These are phyloP conservation scores for Cydia splendana DNA, from an alignment of 1,140 invertebrate species.

Conservation along the genomic window DNA sequence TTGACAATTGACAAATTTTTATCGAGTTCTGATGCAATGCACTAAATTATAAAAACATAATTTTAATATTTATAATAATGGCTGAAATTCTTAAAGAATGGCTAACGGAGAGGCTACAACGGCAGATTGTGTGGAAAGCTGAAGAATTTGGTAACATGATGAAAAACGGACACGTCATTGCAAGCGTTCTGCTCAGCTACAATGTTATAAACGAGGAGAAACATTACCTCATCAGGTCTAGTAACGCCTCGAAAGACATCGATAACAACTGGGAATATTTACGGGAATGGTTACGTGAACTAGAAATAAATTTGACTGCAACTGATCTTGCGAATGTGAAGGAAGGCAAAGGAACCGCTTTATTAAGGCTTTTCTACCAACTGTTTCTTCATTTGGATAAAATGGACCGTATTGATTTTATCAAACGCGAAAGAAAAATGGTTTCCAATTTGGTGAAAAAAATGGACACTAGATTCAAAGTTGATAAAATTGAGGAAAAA, in stretches of 20 bases:
- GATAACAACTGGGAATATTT: constrained; percentile 79
- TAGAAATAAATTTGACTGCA: constrained; percentile 76
- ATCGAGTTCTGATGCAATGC: neutral
- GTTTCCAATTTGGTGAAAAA: constrained; percentile 64
- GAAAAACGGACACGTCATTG: constrained; percentile 68
- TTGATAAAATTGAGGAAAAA: constrained; percentile 54
- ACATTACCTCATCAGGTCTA: constrained; percentile 59
- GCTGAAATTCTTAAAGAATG: constrained; percentile 74
- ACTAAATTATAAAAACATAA: neutral
- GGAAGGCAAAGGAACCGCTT: constrained; percentile 72
- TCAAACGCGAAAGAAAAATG: constrained; percentile 76
- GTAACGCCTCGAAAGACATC: constrained; percentile 68
- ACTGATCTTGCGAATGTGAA: constrained; percentile 76
- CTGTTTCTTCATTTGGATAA: constrained; percentile 81
- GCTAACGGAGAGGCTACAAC: constrained; percentile 63
- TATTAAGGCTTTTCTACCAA: constrained; percentile 81
- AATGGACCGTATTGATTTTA: constrained; percentile 79
- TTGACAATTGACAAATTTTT: neutral
- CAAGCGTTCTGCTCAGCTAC: constrained; percentile 63
- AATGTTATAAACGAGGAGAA: constrained; percentile 69
- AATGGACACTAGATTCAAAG: constrained; percentile 65
- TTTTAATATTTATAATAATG: constrained; percentile 47
- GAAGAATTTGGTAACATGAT: constrained; percentile 70
- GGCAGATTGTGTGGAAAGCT: constrained; percentile 63
- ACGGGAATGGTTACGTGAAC: constrained; percentile 73